These are phyloP conservation scores for Epirrhoe tristata DNA, from an alignment of 2,888 invertebrate genomes.

Conservation along the genomic window DNA sequence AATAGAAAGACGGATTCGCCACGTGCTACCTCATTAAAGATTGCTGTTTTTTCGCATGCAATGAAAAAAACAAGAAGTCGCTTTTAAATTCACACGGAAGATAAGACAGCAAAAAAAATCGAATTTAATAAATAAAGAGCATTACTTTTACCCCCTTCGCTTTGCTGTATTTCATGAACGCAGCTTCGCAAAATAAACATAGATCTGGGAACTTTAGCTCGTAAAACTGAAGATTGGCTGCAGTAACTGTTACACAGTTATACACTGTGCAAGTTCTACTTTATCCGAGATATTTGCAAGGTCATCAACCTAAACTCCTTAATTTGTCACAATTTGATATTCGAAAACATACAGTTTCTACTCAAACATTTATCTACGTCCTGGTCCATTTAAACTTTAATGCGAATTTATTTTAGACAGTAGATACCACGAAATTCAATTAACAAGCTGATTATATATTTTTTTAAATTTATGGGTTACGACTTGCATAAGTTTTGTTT, in stretches of 20 bases:
- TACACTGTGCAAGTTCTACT: conserved; percentile 23
- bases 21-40: too few relatives aligned
- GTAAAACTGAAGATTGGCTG: conserved; percentile 37
- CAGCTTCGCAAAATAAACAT: conserved; percentile 31
- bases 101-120: neutral
- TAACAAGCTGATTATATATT: neutral
- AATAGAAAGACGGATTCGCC: too few relatives aligned
- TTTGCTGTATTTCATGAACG: conserved; percentile 14
- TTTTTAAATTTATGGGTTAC: conserved; percentile 2
- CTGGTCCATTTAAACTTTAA: neutral
- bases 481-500: conserved; percentile 2
- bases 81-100: too few relatives aligned
- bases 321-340: neutral
- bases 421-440: neutral
- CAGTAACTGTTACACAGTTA: conserved; percentile 23
- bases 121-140: neutral
- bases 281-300: conserved; percentile 24
- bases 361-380: neutral
- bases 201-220: conserved; percentile 23
- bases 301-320: conserved; percentile 20
- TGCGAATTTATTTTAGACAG: neutral
- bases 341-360: neutral
- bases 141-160: neutral
- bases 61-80: too few relatives aligned
- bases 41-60: too few relatives aligned